Conservation (phyloP, 2,888 invertebrate genomes). For the Caenorhabditis macrosperma region DNA sequence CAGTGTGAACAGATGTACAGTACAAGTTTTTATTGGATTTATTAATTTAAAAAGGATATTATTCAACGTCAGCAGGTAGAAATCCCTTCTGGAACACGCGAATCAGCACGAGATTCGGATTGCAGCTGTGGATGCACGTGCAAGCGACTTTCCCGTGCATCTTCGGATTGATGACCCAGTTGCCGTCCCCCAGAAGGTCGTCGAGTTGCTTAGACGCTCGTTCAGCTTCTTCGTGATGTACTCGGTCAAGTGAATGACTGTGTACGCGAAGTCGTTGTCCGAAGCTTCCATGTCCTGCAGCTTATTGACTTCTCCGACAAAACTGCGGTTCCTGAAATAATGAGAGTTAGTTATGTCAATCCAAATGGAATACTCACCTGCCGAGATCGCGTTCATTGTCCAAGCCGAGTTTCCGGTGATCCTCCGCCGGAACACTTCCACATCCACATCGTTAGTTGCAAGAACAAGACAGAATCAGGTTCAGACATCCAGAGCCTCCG, state of each 20-base stretch:
- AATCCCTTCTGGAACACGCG: conserved; percentile 39
- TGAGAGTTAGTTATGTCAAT: not conserved
- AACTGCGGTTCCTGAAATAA: not conserved
- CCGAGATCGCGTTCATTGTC: not conserved
- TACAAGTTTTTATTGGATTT: conserved; percentile 18
- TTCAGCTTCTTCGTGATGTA: not conserved
- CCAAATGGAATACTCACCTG: not conserved
- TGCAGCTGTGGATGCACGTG: conserved; percentile 19
- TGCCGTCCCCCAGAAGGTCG: no score
- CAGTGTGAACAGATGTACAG: conserved; percentile 18
- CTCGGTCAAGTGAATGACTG: not conserved
- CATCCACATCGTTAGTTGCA: not conserved
- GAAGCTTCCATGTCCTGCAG: not conserved
- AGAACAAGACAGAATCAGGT: not conserved
- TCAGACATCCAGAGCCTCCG: not conserved
- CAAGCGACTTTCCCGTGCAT: conserved; percentile 10
- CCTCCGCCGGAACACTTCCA: not conserved
- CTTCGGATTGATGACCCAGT: conserved; percentile 7
- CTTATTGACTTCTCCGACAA: not conserved
- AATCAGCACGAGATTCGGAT: conserved; percentile 10
- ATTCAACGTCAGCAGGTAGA: conserved; percentile 6
- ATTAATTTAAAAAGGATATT: no score
- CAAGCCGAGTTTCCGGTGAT: not conserved
- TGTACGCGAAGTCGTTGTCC: conserved; percentile 6
- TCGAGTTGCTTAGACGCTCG: not conserved